Evolutionary conservation across 2,797 vertebrate species (phyloP), one percentile per base, ranked within the genome.

Genomic region (Paratrypauchen microcephalus): DNA sequence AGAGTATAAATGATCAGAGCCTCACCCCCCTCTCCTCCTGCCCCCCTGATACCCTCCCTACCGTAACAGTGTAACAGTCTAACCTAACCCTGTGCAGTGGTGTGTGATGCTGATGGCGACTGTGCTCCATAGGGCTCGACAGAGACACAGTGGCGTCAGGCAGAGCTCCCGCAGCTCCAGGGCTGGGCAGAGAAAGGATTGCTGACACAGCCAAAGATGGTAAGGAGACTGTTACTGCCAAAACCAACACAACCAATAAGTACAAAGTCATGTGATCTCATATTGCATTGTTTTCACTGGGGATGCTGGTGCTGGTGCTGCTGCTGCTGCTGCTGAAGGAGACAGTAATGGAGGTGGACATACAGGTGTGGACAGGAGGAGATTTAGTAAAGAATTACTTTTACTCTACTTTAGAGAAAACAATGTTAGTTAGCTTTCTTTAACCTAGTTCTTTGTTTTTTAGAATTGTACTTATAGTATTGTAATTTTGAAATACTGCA

Each of bases 121-220:
- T 87, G 77, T 93, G 84, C 88, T 92, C 89, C 83, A 73, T 92
- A 95, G 94, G 93, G 94, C 92, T 94, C 94, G 92, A 95, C 94
- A 91, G 94, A 95, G 93, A 94, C 94, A 93, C 94, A 95, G 92
- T 94, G 94, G 94, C 93, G 94, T 93, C 94, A 95, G 91, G 93
- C 93, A 92, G 94, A 95, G 86, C 93, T 95, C 90, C 94, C 94
- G 82, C 94, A 95, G 93, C 94, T 95, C 89, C 94, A 94, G 92
- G 93, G 94, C 93, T 95, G 94, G 94, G 93, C 94, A 93, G 94
- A 95, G 92, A 95, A 95, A 90, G 94, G 94, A 93, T 88, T 95
- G 93, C 94, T 95, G 93, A 93, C 93, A 87, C 94, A 95, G 93
- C 94, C 94, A 94, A 95, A 95, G 93, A 95, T 95, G 94, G 94